A percentile compares a stretch with the other conserved stretches of the same genome.
These are phyloP conservation scores for Latrodectus elegans DNA, from an alignment of 2,888 invertebrate genomes.

Conservation along the genomic window DNA sequence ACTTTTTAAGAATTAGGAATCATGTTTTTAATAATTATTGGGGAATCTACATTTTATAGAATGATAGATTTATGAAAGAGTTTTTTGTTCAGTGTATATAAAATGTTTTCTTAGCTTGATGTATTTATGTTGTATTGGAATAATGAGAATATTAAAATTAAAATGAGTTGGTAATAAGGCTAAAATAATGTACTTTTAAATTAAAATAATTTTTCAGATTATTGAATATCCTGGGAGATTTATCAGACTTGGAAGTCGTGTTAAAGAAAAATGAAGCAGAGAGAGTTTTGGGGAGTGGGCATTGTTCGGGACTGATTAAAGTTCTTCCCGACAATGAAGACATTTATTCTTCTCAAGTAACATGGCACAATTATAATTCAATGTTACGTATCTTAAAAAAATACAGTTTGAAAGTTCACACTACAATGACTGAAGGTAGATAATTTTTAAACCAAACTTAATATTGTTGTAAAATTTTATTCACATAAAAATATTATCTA, in stretches of 20 bases:
- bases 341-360: constrained; percentile 86
- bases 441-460: background rate
- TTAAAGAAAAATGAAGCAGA: constrained; percentile 71
- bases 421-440: constrained; percentile 75
- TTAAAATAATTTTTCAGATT: constrained; percentile 76
- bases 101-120: too few relatives aligned
- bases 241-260: constrained; percentile 81
- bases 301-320: constrained; percentile 82
- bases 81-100: too few relatives aligned
- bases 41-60: too few relatives aligned
- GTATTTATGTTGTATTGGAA: too few relatives aligned
- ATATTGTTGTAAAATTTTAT: background rate
- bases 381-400: constrained; percentile 90
- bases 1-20: too few relatives aligned
- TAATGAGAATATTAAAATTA: background rate
- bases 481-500: background rate
- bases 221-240: constrained; percentile 85
- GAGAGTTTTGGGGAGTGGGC: constrained; percentile 75
- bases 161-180: background rate
- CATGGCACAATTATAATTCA: constrained; percentile 85
- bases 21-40: too few relatives aligned
- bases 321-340: constrained; percentile 79
- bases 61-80: too few relatives aligned
- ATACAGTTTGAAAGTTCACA: constrained; percentile 86
- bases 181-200: background rate